A percentile compares a stretch with the other conserved stretches of the same genome.
Conservation (phyloP, 2,113 vertebrate genomes). For the Chaetodon auriga region DNA sequence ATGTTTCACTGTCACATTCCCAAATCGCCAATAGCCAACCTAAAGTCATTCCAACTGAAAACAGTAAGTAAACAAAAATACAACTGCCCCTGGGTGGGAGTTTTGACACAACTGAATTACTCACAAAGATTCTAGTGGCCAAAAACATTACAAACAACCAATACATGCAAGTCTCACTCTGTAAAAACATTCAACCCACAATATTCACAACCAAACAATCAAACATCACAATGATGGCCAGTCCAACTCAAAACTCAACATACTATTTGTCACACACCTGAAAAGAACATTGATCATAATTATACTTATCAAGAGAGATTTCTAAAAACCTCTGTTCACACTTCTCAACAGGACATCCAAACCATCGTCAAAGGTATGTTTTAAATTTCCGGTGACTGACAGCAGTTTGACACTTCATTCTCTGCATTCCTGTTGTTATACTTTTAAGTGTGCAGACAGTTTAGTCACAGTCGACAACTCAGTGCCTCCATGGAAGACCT, state of each 20-base stretch:
- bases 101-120: background rate
- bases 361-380: background rate
- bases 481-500: background rate
- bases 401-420: background rate
- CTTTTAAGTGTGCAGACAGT: background rate
- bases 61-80: slow-evolving; percentile 6
- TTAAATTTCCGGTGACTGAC: background rate
- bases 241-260: background rate
- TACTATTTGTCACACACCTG: background rate
- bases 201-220: background rate
- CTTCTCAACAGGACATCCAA: background rate
- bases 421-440: background rate
- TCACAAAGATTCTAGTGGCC: background rate
- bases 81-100: background rate
- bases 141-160: background rate
- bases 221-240: background rate
- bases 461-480: background rate
- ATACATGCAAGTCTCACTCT: background rate
- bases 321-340: background rate
- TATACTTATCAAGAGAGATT: too few species aligned
- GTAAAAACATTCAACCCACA: background rate
- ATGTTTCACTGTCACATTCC: slow-evolving; percentile 24
- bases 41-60: background rate
- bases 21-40: background rate
- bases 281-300: background rate